These are phyloP conservation scores for Cheilosia pagana DNA, from an alignment of 2,888 invertebrate species.

Conservation along the genomic window DNA sequence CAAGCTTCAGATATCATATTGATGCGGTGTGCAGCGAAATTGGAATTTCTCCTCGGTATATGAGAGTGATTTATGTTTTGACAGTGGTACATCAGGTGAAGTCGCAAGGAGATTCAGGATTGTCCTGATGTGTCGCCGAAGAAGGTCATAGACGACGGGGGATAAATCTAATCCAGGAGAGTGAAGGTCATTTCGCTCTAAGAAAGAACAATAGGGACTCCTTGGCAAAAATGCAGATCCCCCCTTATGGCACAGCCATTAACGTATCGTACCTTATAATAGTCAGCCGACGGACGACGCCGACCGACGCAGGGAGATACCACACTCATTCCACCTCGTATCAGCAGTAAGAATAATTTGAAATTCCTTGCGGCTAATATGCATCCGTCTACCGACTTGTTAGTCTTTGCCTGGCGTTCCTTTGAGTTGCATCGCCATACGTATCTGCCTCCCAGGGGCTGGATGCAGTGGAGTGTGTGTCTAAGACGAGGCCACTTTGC, in stretches of 20 bases:
- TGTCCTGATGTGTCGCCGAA: not conserved
- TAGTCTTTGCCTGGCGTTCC: conserved; percentile 13
- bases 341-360: conserved; percentile 66
- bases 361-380: conserved; percentile 69
- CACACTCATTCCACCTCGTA: conserved; percentile 46
- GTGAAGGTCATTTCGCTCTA: too few species aligned
- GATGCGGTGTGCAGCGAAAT: conserved; percentile 23
- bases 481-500: too few species aligned
- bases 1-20: conserved; percentile 9
- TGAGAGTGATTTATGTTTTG: conserved; percentile 26
- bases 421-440: not conserved
- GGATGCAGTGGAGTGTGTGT: conserved; percentile 20
- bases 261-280: conserved; percentile 1
- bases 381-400: conserved; percentile 53
- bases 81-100: not conserved
- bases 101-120: not conserved
- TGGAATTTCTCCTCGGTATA: conserved; percentile 49
- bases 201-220: conserved; percentile 30
- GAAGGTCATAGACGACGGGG: not conserved
- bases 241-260: not conserved
- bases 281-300: conserved; percentile 9
- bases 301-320: conserved; percentile 27
- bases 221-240: not conserved
- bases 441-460: not conserved
- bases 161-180: not conserved